phyloP scores from a whole-genome alignment of 2,797 vertebrate species.

The Podarcis lilfordi region DNA sequence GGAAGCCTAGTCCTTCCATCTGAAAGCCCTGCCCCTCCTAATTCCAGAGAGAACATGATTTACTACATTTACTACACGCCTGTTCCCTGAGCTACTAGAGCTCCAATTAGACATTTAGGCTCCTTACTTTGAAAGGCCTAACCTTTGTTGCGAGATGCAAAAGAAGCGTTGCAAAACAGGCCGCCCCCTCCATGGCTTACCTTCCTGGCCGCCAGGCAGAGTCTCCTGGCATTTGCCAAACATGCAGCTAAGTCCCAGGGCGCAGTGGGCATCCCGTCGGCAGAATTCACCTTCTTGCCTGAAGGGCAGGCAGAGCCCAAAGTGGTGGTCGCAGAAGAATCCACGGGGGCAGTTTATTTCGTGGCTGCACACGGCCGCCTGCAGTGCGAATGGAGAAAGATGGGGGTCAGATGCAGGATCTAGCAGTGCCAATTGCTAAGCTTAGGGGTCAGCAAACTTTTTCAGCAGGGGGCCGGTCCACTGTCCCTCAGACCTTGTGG shows the following conservation, averaged over 20 bases:
- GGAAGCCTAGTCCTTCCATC: too few relatives aligned
- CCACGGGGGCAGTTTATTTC: slow-evolving; percentile 81
- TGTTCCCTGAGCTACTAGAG: not conserved
- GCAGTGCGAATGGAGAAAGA: not conserved
- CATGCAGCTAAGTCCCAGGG: slow-evolving; percentile 85
- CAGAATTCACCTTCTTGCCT: slow-evolving; percentile 83
- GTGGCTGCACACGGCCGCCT: slow-evolving; percentile 78
- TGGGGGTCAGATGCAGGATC: not conserved
- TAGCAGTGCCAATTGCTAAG: not conserved
- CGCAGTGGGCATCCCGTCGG: slow-evolving; percentile 83
- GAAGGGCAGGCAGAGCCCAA: slow-evolving; percentile 82
- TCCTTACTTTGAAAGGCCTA: not conserved
- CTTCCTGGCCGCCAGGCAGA: slow-evolving; percentile 81
- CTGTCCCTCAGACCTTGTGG: too few relatives aligned
- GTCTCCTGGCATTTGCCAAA: slow-evolving; percentile 85
- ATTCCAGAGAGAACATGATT: too few relatives aligned
- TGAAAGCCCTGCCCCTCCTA: too few relatives aligned
- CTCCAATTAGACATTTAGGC: not conserved
- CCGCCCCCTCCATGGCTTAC: slow-evolving; percentile 59
- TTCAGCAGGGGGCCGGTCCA: too few relatives aligned
- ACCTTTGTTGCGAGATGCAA: not conserved
- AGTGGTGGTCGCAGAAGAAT: slow-evolving; percentile 85
- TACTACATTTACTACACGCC: not conserved
- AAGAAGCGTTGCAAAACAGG: not conserved
- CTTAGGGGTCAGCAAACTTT: too few relatives aligned